Conservation (phyloP, 1,140 invertebrate species). For the Gonatopus flavifemur region DNA sequence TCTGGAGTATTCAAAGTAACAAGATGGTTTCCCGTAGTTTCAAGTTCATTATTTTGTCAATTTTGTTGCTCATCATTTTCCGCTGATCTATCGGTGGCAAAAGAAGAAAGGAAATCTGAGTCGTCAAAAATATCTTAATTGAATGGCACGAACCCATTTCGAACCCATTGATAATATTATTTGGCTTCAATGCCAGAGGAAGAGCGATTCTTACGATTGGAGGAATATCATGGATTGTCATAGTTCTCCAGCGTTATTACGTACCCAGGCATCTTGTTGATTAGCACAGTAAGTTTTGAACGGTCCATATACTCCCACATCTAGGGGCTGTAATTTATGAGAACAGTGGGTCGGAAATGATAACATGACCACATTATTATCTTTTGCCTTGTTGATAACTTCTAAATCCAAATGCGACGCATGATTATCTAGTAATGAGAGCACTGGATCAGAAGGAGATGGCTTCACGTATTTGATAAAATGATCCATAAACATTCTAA, state of each 20-base stretch:
- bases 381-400: background rate
- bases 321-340: conserved; percentile 57
- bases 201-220: conserved; percentile 59
- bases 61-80: too few relatives aligned
- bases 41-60: too few relatives aligned
- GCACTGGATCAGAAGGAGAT: too few relatives aligned
- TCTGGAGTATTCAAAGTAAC: too few relatives aligned
- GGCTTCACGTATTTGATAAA: too few relatives aligned
- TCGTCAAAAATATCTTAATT: conserved; percentile 33
- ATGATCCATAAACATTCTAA: too few relatives aligned
- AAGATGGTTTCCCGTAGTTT: too few relatives aligned
- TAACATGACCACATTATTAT: conserved; percentile 36
- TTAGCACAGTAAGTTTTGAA: conserved; percentile 53
- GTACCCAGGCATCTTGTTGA: conserved; percentile 46
- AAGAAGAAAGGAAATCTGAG: too few relatives aligned
- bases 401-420: background rate
- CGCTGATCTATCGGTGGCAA: too few relatives aligned
- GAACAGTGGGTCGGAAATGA: conserved; percentile 55
- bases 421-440: background rate
- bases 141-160: conserved; percentile 35
- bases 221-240: too few relatives aligned
- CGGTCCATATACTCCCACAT: conserved; percentile 49
- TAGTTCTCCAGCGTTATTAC: conserved; percentile 45
- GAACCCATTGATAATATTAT: conserved; percentile 50
- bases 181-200: too few relatives aligned